Evolutionary conservation across 2,888 invertebrate genomes (phyloP).

Genomic region (Megastigmus dorsalis): DNA sequence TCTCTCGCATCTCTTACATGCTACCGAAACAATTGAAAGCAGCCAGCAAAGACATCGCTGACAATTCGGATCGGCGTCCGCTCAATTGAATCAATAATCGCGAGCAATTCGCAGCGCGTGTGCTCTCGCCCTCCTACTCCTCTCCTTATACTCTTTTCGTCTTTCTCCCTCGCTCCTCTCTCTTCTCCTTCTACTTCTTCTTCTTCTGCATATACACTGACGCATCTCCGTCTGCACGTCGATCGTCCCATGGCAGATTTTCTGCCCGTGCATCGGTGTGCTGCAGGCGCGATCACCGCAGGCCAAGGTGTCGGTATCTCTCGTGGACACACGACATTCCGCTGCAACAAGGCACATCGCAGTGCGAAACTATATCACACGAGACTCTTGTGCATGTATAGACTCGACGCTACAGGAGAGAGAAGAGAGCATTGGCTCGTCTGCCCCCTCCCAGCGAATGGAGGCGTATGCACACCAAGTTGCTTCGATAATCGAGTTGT

Average conservation of each 20-base stretch:
- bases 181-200: not conserved
- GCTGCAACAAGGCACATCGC: not conserved
- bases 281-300: not conserved
- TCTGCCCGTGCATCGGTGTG: not conserved
- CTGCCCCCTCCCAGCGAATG: slow-evolving; percentile 61
- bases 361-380: slow-evolving; percentile 37
- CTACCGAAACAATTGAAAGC: slow-evolving; percentile 48
- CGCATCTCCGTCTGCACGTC: not conserved
- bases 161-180: slow-evolving; percentile 34
- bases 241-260: too few relatives aligned
- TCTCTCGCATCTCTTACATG: slow-evolving; percentile 1
- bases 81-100: slow-evolving; percentile 54
- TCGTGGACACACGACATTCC: too few relatives aligned
- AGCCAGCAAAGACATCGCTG: slow-evolving; percentile 47
- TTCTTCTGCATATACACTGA: too few relatives aligned
- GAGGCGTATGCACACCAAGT: slow-evolving; percentile 53
- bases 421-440: too few relatives aligned
- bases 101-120: slow-evolving; percentile 34
- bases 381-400: slow-evolving; percentile 65
- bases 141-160: not conserved
- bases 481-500: slow-evolving; percentile 65
- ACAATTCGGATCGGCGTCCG: slow-evolving; percentile 47
- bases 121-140: not conserved
- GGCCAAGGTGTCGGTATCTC: slow-evolving; percentile 6
- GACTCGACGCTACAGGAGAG: slow-evolving; percentile 60